A percentile compares a stretch with the other conserved stretches of the same genome.
Evolutionary conservation across 2,797 vertebrate species (phyloP).

Genomic region (Mionectes olivaceus): DNA sequence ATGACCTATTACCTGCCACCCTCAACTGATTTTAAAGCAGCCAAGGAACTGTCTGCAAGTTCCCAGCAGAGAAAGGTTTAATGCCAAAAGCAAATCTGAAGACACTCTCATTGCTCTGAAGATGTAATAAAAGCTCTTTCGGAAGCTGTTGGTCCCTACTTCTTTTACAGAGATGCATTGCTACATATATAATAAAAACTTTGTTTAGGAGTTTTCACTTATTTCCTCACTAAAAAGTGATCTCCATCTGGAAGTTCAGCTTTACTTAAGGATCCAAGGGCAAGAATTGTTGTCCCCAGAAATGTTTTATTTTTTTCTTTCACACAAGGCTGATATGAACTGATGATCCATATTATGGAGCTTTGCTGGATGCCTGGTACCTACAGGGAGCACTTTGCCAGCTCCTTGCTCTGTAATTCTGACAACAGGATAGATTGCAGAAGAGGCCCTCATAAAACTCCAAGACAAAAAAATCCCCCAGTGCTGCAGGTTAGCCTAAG

Average conservation of each 20-base stretch:
- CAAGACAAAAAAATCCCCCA: not conserved
- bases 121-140: not conserved
- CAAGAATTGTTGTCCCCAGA: not conserved
- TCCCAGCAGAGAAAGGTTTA: not conserved
- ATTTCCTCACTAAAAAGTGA: not conserved
- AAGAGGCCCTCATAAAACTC: not conserved
- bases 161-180: not conserved
- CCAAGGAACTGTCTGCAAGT: not conserved
- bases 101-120: not conserved
- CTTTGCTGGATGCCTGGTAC: constrained; percentile 11
- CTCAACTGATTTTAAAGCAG: not conserved
- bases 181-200: not conserved
- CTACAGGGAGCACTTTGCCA: constrained; percentile 32
- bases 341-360: constrained; percentile 29
- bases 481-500: not conserved
- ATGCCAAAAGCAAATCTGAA: not conserved
- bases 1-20: constrained; percentile 8
- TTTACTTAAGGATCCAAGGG: not conserved
- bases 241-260: not conserved
- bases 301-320: constrained; percentile 41
- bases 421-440: constrained; percentile 30
- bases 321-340: constrained; percentile 22
- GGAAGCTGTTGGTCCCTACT: not conserved
- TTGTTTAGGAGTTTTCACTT: not conserved
- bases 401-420: constrained; percentile 46